phyloP scores from a whole-genome alignment of 2,888 invertebrate species.

The Dinocampus coccinellae region DNA sequence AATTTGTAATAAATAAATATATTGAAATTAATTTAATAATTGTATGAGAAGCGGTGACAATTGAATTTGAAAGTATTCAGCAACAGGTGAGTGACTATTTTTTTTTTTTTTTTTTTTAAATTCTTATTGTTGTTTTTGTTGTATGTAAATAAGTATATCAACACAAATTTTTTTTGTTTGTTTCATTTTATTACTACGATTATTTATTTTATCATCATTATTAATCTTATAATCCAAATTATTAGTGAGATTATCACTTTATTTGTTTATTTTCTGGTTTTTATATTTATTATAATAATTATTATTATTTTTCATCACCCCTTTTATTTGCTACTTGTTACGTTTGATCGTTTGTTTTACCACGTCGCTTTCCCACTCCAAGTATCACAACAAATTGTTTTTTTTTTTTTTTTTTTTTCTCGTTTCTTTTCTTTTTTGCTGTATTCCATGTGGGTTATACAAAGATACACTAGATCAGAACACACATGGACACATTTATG shows the following conservation, averaged over 20 bases:
- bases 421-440: neutral
- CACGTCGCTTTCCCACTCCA: neutral
- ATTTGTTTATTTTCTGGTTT: neutral
- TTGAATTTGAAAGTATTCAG: neutral
- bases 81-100: conserved; percentile 15
- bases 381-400: neutral
- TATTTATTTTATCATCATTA: neutral
- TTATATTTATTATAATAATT: neutral
- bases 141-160: neutral
- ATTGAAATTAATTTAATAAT: too few species aligned
- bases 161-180: neutral
- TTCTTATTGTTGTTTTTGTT: too few species aligned
- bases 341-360: neutral
- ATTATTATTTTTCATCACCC: neutral
- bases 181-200: neutral
- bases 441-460: neutral
- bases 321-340: conserved; percentile 10
- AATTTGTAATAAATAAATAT: too few species aligned
- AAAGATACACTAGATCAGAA: too few species aligned
- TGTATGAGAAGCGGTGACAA: neutral
- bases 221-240: too few species aligned
- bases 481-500: neutral
- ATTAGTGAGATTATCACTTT: too few species aligned
- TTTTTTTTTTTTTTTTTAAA: too few species aligned
- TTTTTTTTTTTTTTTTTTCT: neutral